Conservation (phyloP, 2,113 vertebrate genomes). For the Montifringilla adamsi region DNA sequence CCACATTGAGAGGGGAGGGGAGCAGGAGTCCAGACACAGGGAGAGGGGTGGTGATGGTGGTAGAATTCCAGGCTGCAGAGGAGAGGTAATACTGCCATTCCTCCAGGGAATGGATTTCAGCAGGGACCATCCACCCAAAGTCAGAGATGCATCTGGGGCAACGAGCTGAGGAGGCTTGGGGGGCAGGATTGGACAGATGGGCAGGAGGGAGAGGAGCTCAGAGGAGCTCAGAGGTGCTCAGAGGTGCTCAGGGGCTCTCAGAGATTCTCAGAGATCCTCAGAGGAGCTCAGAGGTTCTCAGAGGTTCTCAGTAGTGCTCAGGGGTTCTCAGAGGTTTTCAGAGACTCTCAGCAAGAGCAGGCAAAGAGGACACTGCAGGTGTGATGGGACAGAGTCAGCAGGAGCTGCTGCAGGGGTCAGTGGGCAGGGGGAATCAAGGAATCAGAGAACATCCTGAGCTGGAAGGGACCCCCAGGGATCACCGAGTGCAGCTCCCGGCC, state of each 20-base stretch:
- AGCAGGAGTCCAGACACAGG: accelerated
- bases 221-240: accelerated
- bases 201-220: background rate
- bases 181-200: accelerated
- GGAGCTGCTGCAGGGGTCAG: background rate
- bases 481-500: background rate
- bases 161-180: background rate
- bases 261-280: accelerated
- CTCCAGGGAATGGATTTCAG: background rate
- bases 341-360: background rate
- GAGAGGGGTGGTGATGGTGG: accelerated
- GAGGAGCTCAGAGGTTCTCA: too few species aligned
- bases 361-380: too few species aligned
- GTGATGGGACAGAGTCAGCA: accelerated
- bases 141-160: background rate
- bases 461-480: background rate
- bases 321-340: background rate
- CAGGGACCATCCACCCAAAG: background rate
- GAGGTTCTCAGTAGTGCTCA: too few species aligned
- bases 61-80: background rate
- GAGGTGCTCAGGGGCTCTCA: accelerated
- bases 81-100: background rate
- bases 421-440: background rate
- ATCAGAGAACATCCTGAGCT: background rate
- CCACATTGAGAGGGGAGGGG: background rate